These are phyloP conservation scores for Caenorhabditis wallacei DNA, from an alignment of 2,888 invertebrate species.

Conservation along the genomic window DNA sequence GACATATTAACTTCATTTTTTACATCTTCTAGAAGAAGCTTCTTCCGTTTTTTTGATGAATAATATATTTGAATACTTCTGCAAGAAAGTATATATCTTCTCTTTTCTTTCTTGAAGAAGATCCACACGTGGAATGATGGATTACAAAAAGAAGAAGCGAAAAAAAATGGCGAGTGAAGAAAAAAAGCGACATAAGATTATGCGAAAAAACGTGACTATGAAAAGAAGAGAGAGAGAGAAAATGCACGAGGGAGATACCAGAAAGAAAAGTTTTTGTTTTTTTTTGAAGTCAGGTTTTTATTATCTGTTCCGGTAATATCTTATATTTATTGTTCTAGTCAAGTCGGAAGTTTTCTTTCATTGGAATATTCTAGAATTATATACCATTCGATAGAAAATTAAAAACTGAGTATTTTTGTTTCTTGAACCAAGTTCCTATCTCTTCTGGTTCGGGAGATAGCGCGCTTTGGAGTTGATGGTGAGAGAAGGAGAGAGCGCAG, in stretches of 20 bases:
- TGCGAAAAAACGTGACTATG: slow-evolving; percentile 34
- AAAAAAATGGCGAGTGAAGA: not conserved
- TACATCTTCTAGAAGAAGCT: not conserved
- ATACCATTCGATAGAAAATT: too few relatives aligned
- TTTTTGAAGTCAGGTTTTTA: not conserved
- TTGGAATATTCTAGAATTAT: not conserved
- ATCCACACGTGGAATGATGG: slow-evolving; percentile 53
- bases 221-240: not conserved
- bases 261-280: not conserved
- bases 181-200: too few relatives aligned
- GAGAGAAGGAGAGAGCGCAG: too few relatives aligned
- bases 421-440: too few relatives aligned
- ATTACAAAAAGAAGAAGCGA: slow-evolving; percentile 33
- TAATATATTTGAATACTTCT: slow-evolving; percentile 22
- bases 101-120: slow-evolving; percentile 1
- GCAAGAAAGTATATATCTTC: too few relatives aligned
- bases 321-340: slow-evolving; percentile 11
- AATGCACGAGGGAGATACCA: slow-evolving; percentile 43
- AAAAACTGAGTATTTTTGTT: too few relatives aligned
- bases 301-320: not conserved
- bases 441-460: too few relatives aligned
- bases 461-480: too few relatives aligned
- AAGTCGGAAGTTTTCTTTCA: too few relatives aligned
- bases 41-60: slow-evolving; percentile 33
- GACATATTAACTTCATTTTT: not conserved